Evolutionary conservation across 2,113 vertebrate genomes (phyloP).

Genomic region (Chloroceryle aenea): DNA sequence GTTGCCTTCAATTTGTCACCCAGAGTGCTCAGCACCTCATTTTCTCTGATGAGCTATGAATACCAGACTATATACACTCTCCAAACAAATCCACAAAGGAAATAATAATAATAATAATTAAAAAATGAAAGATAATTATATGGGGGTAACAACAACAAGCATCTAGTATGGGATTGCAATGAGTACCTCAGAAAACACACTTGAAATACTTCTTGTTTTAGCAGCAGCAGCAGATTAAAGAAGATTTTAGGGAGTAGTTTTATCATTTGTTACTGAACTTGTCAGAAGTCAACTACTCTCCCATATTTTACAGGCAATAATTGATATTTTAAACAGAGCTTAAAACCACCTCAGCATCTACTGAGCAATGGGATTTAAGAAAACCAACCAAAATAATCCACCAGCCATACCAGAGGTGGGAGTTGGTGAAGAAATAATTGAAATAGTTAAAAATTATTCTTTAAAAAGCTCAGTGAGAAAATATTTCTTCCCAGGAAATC

Average conservation of each 20-base stretch:
- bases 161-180: background rate
- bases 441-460: background rate
- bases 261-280: background rate
- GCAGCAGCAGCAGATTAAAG: background rate
- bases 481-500: background rate
- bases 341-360: background rate
- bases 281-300: background rate
- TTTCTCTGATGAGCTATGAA: conserved; percentile 10
- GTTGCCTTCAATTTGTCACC: background rate
- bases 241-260: background rate
- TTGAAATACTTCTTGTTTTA: background rate
- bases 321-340: background rate
- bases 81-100: background rate
- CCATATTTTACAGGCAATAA: background rate
- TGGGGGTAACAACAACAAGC: background rate
- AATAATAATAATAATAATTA: background rate
- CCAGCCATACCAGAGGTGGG: background rate
- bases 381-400: background rate
- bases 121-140: background rate
- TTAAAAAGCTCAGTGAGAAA: conserved; percentile 15
- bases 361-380: background rate
- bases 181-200: background rate
- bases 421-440: background rate
- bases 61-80: background rate
- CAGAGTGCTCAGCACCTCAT: background rate